Evolutionary conservation across 2,888 invertebrate genomes (phyloP).

Genomic region (Galeopsomyia nigrocyanea): DNA sequence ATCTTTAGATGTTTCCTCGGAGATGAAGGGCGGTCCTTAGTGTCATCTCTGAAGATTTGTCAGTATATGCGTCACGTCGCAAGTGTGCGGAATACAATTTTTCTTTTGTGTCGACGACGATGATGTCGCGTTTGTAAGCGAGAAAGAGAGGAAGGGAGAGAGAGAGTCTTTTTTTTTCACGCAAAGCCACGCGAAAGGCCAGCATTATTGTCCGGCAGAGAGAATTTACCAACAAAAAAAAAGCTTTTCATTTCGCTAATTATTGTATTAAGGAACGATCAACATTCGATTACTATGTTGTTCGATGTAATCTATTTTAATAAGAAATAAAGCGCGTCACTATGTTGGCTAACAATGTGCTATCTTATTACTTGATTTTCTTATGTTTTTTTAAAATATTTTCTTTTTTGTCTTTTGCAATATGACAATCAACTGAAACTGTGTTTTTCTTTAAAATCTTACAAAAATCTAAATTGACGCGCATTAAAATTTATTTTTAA

Average conservation of each 20-base stretch:
- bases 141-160: neutral
- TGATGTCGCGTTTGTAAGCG: too few species aligned
- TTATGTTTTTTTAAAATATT: neutral
- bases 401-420: neutral
- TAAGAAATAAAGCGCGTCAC: constrained; percentile 47
- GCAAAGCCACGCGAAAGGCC: constrained; percentile 17
- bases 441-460: neutral
- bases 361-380: constrained; percentile 16
- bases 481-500: neutral
- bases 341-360: constrained; percentile 33
- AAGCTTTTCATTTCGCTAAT: constrained; percentile 38
- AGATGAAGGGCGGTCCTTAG: too few species aligned
- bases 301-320: constrained; percentile 49
- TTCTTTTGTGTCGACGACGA: too few species aligned
- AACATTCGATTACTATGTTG: constrained; percentile 43
- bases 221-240: constrained; percentile 30
- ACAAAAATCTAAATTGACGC: too few species aligned
- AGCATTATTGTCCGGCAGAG: constrained; percentile 27
- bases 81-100: too few species aligned
- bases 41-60: too few species aligned
- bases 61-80: too few species aligned
- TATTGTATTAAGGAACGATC: constrained; percentile 30
- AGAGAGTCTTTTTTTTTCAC: constrained; percentile 24
- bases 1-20: too few species aligned
- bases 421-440: neutral